A percentile compares a stretch with the other conserved stretches of the same genome.
These are phyloP conservation scores for Cephalopterus ornatus DNA, from an alignment of 2,113 vertebrate species.

Conservation along the genomic window DNA sequence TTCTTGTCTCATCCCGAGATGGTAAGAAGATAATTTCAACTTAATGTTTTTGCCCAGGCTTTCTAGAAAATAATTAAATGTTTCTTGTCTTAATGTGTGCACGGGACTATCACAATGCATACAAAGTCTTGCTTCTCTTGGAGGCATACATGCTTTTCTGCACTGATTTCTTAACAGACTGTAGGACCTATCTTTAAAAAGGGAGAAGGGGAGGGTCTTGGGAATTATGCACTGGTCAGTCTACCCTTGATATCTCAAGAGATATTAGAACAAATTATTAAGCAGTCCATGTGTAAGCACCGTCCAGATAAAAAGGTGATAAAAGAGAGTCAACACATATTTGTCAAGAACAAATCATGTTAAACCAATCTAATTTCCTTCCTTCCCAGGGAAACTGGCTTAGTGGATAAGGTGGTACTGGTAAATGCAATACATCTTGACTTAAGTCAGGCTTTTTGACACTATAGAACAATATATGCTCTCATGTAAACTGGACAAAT, in stretches of 20 bases:
- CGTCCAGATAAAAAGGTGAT: constrained; percentile 17
- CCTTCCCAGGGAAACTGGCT: background rate
- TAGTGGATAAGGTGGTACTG: background rate
- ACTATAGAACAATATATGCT: background rate
- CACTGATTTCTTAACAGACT: background rate
- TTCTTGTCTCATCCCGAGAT: background rate
- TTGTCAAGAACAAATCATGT: constrained; percentile 12
- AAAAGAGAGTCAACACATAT: background rate
- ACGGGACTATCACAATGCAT: background rate
- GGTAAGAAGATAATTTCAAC: background rate
- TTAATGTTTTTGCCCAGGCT: background rate
- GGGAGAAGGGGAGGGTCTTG: background rate
- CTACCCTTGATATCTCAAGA: background rate
- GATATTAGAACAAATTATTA: constrained; percentile 4
- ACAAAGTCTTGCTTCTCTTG: background rate
- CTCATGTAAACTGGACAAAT: background rate
- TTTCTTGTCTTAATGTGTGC: background rate
- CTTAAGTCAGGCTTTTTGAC: background rate
- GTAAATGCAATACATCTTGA: background rate
- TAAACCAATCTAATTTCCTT: constrained; percentile 15
- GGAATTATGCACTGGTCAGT: background rate
- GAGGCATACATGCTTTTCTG: background rate
- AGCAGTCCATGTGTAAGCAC: background rate
- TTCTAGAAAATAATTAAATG: background rate
- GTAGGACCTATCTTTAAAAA: background rate